These are phyloP conservation scores for Apodemia hepburni DNA, from an alignment of 2,888 invertebrate species.

Conservation along the genomic window DNA sequence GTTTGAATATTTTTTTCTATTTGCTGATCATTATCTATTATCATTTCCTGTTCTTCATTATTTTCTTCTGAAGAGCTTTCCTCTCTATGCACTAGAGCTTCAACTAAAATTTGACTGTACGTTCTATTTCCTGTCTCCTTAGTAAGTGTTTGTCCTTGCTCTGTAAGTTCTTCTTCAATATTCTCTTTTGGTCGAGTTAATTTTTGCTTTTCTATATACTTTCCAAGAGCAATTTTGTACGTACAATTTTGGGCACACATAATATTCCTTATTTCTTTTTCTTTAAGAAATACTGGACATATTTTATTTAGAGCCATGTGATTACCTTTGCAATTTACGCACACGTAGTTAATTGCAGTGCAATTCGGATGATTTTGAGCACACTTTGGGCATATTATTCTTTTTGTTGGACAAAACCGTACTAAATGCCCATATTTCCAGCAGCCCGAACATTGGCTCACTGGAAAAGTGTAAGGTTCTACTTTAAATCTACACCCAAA, in stretches of 20 bases:
- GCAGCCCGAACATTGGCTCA: constrained; percentile 16
- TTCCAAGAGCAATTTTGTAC: constrained; percentile 11
- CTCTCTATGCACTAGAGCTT: background rate
- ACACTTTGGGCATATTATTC: constrained; percentile 18
- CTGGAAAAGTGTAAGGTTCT: constrained; percentile 10
- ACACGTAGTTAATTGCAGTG: constrained; percentile 12
- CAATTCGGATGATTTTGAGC: constrained; percentile 15
- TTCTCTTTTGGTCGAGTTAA: background rate
- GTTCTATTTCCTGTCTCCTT: background rate
- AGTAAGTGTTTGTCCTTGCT: background rate
- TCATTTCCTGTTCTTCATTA: background rate
- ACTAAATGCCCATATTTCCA: constrained; percentile 17
- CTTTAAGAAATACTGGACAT: constrained; percentile 27
- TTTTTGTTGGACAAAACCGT: constrained; percentile 14
- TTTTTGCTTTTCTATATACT: background rate
- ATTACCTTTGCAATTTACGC: constrained; percentile 25
- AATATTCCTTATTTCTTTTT: constrained; percentile 25
- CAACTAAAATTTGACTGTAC: background rate
- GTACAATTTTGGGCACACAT: constrained; percentile 21
- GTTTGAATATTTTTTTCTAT: background rate
- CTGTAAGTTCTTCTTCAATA: background rate
- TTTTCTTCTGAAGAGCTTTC: background rate
- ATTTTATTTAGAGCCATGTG: constrained; percentile 24
- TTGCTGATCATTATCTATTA: background rate
- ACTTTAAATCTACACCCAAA: constrained; percentile 16